Evolutionary conservation across 1,140 invertebrate genomes (phyloP).

Genomic region (Aleiodes sp.): DNA sequence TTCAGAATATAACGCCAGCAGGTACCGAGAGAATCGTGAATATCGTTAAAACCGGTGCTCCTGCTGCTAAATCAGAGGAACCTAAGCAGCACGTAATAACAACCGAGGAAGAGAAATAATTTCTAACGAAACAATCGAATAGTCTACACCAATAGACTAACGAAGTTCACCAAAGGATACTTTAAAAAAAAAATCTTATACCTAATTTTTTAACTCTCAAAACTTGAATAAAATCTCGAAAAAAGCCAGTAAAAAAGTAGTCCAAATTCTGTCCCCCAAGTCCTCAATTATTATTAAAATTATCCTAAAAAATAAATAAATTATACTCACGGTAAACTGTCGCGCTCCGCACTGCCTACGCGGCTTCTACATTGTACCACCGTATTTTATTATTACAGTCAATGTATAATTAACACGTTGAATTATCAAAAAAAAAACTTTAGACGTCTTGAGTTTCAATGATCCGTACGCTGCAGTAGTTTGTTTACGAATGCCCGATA

Average conservation of each 20-base stretch:
- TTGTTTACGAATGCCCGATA: slow-evolving; percentile 58
- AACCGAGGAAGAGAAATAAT: slow-evolving; percentile 39
- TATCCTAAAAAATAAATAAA: neutral
- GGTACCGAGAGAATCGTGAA: slow-evolving; percentile 60
- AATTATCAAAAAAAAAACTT: slow-evolving; percentile 23
- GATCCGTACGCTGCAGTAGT: slow-evolving; percentile 51
- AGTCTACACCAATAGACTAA: too few relatives aligned
- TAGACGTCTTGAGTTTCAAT: slow-evolving; percentile 42
- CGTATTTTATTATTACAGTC: slow-evolving; percentile 15
- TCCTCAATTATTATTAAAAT: neutral
- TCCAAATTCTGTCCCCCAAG: neutral
- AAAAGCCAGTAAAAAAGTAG: neutral
- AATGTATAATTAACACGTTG: slow-evolving; percentile 11
- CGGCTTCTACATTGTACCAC: slow-evolving; percentile 28
- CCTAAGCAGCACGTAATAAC: slow-evolving; percentile 41
- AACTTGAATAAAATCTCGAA: neutral
- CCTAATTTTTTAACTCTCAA: neutral
- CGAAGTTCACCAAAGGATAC: too few relatives aligned
- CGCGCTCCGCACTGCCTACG: slow-evolving; percentile 56
- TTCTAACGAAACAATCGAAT: slow-evolving; percentile 1
- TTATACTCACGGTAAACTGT: slow-evolving; percentile 60
- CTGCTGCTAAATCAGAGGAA: slow-evolving; percentile 52
- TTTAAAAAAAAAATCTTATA: neutral
- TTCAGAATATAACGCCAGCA: slow-evolving; percentile 46
- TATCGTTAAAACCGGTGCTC: slow-evolving; percentile 59